These are phyloP conservation scores for Formicarius rufipectus DNA, from an alignment of 2,113 vertebrate genomes.

Conservation along the genomic window DNA sequence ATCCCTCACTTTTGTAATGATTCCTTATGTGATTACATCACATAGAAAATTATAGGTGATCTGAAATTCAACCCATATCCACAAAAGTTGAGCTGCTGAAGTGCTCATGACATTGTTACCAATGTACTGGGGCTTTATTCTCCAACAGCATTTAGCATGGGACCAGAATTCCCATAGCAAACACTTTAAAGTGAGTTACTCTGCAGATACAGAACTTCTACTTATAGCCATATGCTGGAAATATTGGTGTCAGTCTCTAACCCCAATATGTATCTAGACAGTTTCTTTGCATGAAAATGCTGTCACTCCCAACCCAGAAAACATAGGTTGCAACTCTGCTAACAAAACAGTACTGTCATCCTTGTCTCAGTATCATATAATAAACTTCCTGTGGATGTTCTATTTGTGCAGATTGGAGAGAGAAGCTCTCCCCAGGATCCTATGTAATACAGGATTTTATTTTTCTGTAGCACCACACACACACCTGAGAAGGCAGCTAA, in stretches of 20 bases:
- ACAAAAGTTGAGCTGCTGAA: not conserved
- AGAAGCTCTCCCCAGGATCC: not conserved
- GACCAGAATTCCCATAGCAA: not conserved
- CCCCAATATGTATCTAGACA: not conserved
- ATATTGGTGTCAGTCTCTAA: not conserved
- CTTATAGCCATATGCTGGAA: not conserved
- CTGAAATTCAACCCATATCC: not conserved
- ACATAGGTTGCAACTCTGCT: not conserved
- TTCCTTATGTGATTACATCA: not conserved
- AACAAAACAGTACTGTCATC: not conserved
- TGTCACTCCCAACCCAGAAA: not conserved
- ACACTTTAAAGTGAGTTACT: not conserved
- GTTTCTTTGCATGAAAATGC: not conserved
- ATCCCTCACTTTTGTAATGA: not conserved
- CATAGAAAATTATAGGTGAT: not conserved
- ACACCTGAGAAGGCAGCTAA: not conserved
- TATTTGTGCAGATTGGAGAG: not conserved
- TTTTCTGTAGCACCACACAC: not conserved
- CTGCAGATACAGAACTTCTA: not conserved
- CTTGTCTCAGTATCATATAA: not conserved
- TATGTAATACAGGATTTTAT: not conserved
- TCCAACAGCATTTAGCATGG: not conserved
- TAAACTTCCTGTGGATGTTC: not conserved
- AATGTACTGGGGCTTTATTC: not conserved
- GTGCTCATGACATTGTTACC: not conserved